phyloP scores from a whole-genome alignment of 2,113 vertebrate species.

The Notothenia coriiceps region DNA sequence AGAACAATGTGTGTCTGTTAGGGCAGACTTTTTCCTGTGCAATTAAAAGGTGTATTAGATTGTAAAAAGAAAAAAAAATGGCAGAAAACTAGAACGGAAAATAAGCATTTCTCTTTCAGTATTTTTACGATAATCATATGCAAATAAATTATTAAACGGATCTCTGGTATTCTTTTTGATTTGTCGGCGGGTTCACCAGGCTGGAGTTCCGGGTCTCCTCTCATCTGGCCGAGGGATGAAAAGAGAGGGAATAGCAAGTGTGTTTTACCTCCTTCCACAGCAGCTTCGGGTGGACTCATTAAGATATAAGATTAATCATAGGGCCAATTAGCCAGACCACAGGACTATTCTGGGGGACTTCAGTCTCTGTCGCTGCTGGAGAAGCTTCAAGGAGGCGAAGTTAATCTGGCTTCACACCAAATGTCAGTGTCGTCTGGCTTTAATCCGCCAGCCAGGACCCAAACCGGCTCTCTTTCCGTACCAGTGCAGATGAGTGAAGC shows the following conservation, averaged over 20 bases:
- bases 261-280: conserved; percentile 70
- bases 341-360: conserved; percentile 65
- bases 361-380: conserved; percentile 58
- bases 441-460: conserved; percentile 64
- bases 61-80: conserved; percentile 62
- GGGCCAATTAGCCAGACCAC: conserved; percentile 73
- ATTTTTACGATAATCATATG: conserved; percentile 86
- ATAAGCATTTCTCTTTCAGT: conserved; percentile 82
- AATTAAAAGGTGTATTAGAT: conserved; percentile 80
- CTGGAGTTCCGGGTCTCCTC: conserved; percentile 66
- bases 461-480: conserved; percentile 36
- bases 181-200: conserved; percentile 68
- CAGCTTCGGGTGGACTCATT: conserved; percentile 69
- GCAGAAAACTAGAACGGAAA: conserved; percentile 73
- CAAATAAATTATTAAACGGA: conserved; percentile 84
- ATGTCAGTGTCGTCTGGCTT: conserved; percentile 63
- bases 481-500: conserved; percentile 54
- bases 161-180: conserved; percentile 81
- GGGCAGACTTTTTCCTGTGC: conserved; percentile 76
- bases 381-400: conserved; percentile 70
- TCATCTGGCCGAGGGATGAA: conserved; percentile 65
- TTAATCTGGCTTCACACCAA: conserved; percentile 71
- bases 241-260: conserved; percentile 58
- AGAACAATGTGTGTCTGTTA: conserved; percentile 72
- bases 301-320: conserved; percentile 78